These are phyloP conservation scores for Brachyrhaphis roseni DNA, from an alignment of 2,797 vertebrate genomes.

Conservation along the genomic window DNA sequence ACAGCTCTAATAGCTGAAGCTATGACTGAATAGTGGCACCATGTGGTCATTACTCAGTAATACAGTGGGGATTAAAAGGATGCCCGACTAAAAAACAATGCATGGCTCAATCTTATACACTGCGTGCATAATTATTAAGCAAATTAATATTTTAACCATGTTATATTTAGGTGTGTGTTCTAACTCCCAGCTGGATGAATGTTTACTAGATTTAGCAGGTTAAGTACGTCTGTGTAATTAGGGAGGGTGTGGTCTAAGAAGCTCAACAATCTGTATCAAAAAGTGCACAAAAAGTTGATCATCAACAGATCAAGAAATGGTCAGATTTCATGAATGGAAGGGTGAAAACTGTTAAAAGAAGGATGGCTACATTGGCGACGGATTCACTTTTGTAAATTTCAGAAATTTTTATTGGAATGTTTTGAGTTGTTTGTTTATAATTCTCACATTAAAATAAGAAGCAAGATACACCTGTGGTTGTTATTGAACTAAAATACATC, in stretches of 20 bases:
- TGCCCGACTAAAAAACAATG: background rate
- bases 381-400: too few species aligned
- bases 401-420: too few species aligned
- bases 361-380: too few species aligned
- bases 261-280: background rate
- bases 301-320: too few species aligned
- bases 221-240: background rate
- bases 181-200: background rate
- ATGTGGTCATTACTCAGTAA: conserved; percentile 32
- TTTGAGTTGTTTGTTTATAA: too few species aligned
- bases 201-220: background rate
- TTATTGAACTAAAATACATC: background rate
- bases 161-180: background rate
- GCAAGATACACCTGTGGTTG: background rate
- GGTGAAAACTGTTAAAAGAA: too few species aligned
- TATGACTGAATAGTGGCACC: conserved; percentile 63
- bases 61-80: conserved; percentile 8
- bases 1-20: background rate
- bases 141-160: background rate
- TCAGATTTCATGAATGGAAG: too few species aligned
- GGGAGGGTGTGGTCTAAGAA: background rate
- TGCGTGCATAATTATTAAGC: background rate
- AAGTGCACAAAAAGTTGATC: background rate
- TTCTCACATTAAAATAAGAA: too few species aligned
- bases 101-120: background rate